Percentiles rank a stretch among this genome's conserved stretches.
Conservation (phyloP, 2,888 invertebrate species). For the Eupithecia insigniata region DNA sequence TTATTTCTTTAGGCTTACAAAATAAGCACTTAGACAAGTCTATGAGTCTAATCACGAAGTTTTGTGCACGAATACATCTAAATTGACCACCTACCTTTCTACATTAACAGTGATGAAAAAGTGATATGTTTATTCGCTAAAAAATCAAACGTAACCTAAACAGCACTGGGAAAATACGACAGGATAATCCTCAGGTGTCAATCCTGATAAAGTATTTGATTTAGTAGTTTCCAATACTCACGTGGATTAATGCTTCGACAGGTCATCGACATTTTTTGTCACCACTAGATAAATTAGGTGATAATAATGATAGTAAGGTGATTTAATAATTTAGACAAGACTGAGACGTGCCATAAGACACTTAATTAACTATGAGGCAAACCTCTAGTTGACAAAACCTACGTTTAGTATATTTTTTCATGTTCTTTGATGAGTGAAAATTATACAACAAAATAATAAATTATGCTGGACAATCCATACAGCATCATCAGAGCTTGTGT, state of each 20-base stretch:
- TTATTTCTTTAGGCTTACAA: too few relatives aligned
- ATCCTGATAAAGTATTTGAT: neutral
- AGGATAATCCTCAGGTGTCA: neutral
- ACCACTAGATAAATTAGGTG: neutral
- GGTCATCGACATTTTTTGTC: conserved; percentile 1
- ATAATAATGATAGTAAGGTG: conserved; percentile 1
- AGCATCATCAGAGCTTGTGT: too few relatives aligned
- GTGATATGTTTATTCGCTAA: neutral
- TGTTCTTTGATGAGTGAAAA: neutral
- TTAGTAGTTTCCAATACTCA: neutral
- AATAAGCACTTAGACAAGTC: too few relatives aligned
- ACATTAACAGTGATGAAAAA: neutral
- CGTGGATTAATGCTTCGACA: conserved; percentile 1
- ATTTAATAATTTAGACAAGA: neutral
- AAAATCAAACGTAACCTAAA: neutral
- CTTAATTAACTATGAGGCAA: neutral
- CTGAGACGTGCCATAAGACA: neutral
- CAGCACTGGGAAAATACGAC: neutral
- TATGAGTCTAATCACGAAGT: too few relatives aligned
- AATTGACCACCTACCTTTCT: too few relatives aligned
- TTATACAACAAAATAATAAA: neutral
- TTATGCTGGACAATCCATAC: too few relatives aligned
- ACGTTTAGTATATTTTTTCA: neutral
- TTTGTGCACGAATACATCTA: too few relatives aligned
- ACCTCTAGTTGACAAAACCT: neutral